Conservation (phyloP, 2,113 vertebrate genomes). For the Oncorhynchus gorbuscha region DNA sequence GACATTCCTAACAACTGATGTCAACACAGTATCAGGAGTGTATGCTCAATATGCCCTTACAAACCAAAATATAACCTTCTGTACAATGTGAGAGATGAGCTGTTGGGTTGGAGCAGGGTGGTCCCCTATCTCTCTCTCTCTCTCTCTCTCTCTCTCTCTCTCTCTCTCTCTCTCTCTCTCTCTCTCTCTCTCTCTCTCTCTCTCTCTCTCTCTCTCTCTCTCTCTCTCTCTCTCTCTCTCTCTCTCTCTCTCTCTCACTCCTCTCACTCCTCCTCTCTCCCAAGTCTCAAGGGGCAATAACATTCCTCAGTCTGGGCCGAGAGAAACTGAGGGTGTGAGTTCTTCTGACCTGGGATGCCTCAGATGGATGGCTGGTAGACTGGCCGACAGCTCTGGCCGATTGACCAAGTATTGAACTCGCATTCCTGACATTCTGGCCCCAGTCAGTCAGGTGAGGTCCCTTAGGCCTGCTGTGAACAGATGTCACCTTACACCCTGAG, state of each 20-base stretch:
- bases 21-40: slow-evolving; percentile 52
- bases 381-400: background rate
- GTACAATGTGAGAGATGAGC: slow-evolving; percentile 60
- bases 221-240: no score
- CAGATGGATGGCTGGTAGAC: slow-evolving; percentile 38
- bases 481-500: slow-evolving; percentile 54
- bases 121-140: slow-evolving; percentile 27
- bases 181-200: no score
- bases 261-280: background rate
- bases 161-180: no score
- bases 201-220: no score
- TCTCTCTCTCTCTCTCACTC: no score
- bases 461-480: slow-evolving; percentile 53
- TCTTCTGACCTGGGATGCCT: slow-evolving; percentile 30
- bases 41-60: slow-evolving; percentile 55
- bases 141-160: no score
- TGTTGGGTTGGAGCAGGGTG: slow-evolving; percentile 55
- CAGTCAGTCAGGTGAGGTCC: slow-evolving; percentile 41
- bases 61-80: slow-evolving; percentile 25
- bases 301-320: slow-evolving; percentile 12
- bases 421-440: slow-evolving; percentile 57
- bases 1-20: slow-evolving; percentile 72
- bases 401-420: slow-evolving; percentile 45
- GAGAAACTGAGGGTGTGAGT: slow-evolving; percentile 29
- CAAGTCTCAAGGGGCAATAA: slow-evolving; percentile 44